phyloP scores from a whole-genome alignment of 2,797 vertebrate genomes.

The Schizopygopsis malacanthus region DNA sequence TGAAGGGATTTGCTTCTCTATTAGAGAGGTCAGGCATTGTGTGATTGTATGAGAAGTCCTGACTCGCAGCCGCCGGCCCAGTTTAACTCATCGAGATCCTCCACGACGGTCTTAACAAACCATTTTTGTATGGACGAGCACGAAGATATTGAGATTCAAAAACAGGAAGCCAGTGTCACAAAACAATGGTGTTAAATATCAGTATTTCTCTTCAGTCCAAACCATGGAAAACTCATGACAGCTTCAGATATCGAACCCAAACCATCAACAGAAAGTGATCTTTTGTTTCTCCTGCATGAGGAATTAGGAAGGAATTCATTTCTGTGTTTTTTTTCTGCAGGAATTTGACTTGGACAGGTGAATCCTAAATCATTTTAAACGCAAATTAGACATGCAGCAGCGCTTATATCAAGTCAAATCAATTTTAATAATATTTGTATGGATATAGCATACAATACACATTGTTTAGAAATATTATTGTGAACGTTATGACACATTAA shows the following conservation, averaged over 20 bases:
- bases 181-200: background rate
- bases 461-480: no score
- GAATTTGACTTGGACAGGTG: background rate
- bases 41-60: background rate
- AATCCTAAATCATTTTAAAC: background rate
- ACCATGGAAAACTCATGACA: background rate
- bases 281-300: background rate
- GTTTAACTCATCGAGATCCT: background rate
- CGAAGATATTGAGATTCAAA: background rate
- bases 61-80: background rate
- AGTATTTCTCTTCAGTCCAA: background rate
- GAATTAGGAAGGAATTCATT: background rate
- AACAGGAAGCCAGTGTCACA: background rate
- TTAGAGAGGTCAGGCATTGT: constrained; percentile 20
- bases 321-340: background rate
- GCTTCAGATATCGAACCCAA: background rate
- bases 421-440: background rate
- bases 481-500: background rate
- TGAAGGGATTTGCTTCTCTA: constrained; percentile 16
- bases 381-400: background rate
- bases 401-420: background rate
- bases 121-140: background rate
- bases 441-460: no score
- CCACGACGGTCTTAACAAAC: background rate
- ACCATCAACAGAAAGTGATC: background rate